These are phyloP conservation scores for Pica pica DNA, from an alignment of 2,113 vertebrate genomes.

Conservation along the genomic window DNA sequence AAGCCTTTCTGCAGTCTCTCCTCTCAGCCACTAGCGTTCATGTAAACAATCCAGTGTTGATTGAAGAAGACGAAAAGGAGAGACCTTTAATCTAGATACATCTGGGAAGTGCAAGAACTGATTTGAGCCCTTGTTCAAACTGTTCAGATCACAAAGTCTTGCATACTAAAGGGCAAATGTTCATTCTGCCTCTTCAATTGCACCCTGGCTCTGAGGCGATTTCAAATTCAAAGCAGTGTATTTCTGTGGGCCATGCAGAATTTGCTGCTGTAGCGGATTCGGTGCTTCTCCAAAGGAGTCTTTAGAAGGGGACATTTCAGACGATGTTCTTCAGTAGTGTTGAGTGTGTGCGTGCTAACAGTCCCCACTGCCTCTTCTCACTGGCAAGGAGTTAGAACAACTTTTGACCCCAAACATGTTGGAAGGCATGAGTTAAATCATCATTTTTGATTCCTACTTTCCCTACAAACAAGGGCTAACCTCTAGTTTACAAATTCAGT, in stretches of 20 bases:
- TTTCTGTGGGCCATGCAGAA: neutral
- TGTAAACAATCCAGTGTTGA: neutral
- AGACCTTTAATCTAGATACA: neutral
- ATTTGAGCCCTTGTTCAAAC: neutral
- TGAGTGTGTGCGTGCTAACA: neutral
- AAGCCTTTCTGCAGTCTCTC: neutral
- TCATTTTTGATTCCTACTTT: neutral
- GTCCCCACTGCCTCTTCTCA: neutral
- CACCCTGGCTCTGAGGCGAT: neutral
- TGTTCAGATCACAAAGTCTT: neutral
- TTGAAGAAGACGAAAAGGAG: neutral
- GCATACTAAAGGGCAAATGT: neutral
- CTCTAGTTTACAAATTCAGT: constrained; percentile 1
- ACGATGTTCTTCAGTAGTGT: neutral
- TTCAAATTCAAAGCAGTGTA: neutral
- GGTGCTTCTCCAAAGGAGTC: neutral
- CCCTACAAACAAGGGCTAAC: neutral
- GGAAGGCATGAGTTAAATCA: neutral
- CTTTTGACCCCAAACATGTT: constrained; percentile 26
- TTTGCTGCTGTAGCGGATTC: neutral
- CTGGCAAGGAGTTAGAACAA: neutral
- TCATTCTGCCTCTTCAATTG: neutral
- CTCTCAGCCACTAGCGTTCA: neutral
- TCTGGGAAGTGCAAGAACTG: neutral
- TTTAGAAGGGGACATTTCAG: neutral